These are phyloP conservation scores for Leptosomus discolor DNA, from an alignment of 2,113 vertebrate species.

Conservation along the genomic window DNA sequence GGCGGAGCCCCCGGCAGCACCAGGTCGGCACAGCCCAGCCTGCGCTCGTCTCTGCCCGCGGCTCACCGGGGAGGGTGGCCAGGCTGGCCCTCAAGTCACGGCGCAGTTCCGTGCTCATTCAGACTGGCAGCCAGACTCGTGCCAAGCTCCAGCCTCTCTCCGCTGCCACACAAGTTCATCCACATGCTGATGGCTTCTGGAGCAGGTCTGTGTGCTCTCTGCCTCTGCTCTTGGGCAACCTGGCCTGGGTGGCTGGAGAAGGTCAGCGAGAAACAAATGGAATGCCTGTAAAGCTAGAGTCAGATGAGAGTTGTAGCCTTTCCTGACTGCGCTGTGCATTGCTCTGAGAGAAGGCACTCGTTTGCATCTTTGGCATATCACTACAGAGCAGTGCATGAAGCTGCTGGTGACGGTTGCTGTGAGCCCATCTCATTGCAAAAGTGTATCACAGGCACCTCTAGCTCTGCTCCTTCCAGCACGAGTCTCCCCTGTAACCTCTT, in stretches of 20 bases:
- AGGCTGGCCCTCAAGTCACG: not conserved
- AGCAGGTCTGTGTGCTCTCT: not conserved
- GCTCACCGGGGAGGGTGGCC: not conserved
- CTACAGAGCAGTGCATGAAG: not conserved
- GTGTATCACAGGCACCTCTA: rapidly evolving
- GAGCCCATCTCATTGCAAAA: not conserved
- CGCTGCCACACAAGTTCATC: not conserved
- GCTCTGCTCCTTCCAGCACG: not conserved
- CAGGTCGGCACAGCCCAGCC: not conserved
- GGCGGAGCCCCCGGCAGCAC: not conserved
- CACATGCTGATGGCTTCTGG: not conserved
- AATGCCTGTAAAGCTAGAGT: not conserved
- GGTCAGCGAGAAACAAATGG: not conserved
- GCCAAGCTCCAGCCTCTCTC: not conserved
- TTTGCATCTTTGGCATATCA: not conserved
- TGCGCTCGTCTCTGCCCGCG: not conserved
- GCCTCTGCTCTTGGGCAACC: not conserved
- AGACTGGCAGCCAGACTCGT: not conserved
- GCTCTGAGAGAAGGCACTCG: not conserved
- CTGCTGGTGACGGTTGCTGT: not conserved
- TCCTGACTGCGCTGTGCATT: not conserved
- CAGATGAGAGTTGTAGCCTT: not conserved
- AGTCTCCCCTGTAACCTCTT: not conserved
- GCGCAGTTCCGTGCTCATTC: not conserved
- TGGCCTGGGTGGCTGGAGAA: not conserved